phyloP scores from a whole-genome alignment of 2,888 invertebrate genomes.

The Elmis aenea region DNA sequence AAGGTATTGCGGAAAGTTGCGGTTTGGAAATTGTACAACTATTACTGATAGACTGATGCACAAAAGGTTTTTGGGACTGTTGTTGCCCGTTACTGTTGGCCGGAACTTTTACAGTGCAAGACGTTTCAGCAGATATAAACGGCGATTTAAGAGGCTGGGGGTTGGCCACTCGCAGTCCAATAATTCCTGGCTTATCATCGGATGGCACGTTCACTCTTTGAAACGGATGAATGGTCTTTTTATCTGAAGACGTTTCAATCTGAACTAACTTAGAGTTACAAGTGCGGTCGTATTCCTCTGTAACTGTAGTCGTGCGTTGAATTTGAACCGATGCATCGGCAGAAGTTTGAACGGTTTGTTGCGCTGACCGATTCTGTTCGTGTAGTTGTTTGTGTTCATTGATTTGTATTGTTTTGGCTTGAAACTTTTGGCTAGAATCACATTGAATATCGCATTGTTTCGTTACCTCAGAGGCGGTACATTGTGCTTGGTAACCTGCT shows the following conservation, averaged over 20 bases:
- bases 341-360: not conserved
- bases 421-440: not conserved
- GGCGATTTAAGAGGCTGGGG: conserved; percentile 35
- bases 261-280: conserved; percentile 62
- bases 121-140: conserved; percentile 18
- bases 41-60: no score
- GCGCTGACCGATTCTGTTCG: not conserved
- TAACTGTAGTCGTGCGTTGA: conserved; percentile 59
- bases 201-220: conserved; percentile 31
- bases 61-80: conserved; percentile 5
- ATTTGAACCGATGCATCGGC: conserved; percentile 48
- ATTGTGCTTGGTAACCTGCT: not conserved
- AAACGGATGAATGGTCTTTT: conserved; percentile 26
- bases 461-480: not conserved
- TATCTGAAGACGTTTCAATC: conserved; percentile 47
- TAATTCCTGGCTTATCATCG: conserved; percentile 25
- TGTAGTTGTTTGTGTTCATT: not conserved
- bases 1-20: no score
- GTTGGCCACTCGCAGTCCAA: conserved; percentile 40
- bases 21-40: no score
- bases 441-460: conserved; percentile 1
- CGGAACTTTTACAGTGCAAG: not conserved
- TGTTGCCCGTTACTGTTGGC: not conserved
- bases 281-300: conserved; percentile 62
- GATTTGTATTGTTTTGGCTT: not conserved